Base-by-base conservation (phyloP, 1,140 invertebrate genomes). In the Diprion similis region DNA sequence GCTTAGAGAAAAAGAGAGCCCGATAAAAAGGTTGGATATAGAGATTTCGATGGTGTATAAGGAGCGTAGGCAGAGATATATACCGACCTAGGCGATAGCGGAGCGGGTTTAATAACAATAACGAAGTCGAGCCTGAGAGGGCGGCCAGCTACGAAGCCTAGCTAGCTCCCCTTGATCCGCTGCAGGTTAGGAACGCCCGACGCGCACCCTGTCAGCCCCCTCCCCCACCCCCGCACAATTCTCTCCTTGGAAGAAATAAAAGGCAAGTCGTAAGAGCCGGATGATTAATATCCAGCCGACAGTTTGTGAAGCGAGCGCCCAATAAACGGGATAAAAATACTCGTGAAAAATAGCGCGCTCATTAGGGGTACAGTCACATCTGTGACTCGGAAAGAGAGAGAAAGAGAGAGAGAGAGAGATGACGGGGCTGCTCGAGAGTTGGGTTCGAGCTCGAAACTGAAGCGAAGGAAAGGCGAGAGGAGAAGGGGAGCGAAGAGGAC, bases 311-410 rank as follows among this genome's bases (percentile, higher is more conserved):
- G 82, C 85, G 84, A 81, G 81, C 84, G 83, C 85, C 87, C 86
- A 87, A 88, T 88, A 88, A 88, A 88, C 87, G 87, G 87, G 85
- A 88, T 88, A 88, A 87, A 87, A 88, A 86, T 87, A 84, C 85
- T 86, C 85, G 86, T 88, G 87, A 88, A 88, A 88, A 88, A 87
- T 88, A 87, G 86, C 85, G 85, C 80, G 85, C 86, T 88, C 87
- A 88, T 88, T 87, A 88, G 83, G 86, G 85, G 81, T 84, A 84
- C 84, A 86, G 86, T 87, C 85, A 87, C 87, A 87, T 85, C 85
- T 87, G 87, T 80, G 85, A 86, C 85, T 86, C 9, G 24, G 51
- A 59, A 9, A 59, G 51, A 59, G 66, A 73, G 59, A 46, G 24
- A 51, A 46, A 59, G 71, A 47, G 51, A 59, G 51, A 45, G 46